Conservation (phyloP, 2,113 vertebrate species). For the Cryptotis parvus region DNA sequence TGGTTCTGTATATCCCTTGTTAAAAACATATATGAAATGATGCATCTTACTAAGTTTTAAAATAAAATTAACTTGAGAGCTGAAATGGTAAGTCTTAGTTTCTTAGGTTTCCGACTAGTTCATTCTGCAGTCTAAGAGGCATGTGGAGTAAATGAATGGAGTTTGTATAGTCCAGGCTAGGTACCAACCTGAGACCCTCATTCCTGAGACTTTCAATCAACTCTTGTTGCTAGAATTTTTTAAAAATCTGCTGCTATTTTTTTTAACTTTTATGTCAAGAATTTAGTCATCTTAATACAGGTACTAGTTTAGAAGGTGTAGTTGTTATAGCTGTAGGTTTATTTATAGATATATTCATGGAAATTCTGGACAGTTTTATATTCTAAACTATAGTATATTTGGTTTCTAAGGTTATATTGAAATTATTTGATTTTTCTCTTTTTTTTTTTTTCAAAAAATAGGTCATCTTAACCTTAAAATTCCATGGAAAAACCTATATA, state of each 20-base stretch:
- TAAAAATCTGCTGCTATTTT: neutral
- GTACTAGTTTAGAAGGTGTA: too few relatives aligned
- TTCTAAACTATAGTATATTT: neutral
- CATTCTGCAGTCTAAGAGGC: neutral
- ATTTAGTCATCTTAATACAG: too few relatives aligned
- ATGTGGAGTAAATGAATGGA: neutral
- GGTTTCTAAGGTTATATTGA: conserved; percentile 3
- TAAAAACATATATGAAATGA: neutral
- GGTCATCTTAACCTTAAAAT: conserved; percentile 95
- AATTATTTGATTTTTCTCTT: conserved; percentile 34
- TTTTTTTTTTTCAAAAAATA: conserved; percentile 72
- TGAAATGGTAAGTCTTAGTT: neutral
- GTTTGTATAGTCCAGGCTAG: neutral
- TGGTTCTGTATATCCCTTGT: neutral
- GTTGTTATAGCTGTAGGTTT: too few relatives aligned
- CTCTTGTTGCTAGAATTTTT: neutral
- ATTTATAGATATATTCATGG: too few relatives aligned
- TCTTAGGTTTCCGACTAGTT: conserved; percentile 39
- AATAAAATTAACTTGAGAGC: conserved; percentile 52
- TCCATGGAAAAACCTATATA: conserved; percentile 98
- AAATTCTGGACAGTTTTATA: too few relatives aligned
- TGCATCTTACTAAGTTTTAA: conserved; percentile 27
- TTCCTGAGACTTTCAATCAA: conserved; percentile 21
- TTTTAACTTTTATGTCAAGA: neutral
- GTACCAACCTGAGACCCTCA: neutral